phyloP scores from a whole-genome alignment of 2,797 vertebrate species.

The Leuciscus waleckii region DNA sequence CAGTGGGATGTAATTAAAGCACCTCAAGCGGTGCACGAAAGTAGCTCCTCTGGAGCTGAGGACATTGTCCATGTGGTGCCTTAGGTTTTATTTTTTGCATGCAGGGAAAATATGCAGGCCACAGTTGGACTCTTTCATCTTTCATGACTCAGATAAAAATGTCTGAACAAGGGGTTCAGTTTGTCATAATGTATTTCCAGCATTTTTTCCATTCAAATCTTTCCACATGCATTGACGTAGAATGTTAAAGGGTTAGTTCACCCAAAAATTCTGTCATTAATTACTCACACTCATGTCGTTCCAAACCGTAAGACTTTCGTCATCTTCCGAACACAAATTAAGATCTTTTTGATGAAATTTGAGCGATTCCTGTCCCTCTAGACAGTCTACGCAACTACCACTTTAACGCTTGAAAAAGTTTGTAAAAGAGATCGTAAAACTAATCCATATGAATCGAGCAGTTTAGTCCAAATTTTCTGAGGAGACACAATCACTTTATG shows the following conservation, averaged over 20 bases:
- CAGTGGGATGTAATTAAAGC: constrained; percentile 66
- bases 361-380: too few relatives aligned
- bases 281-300: too few relatives aligned
- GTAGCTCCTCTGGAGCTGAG: constrained; percentile 63
- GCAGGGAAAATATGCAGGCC: constrained; percentile 18
- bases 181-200: constrained; percentile 3
- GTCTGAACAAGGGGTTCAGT: not conserved
- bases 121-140: constrained; percentile 17
- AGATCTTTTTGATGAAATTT: too few relatives aligned
- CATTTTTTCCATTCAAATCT: not conserved
- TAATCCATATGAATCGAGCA: too few relatives aligned
- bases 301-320: too few relatives aligned
- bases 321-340: too few relatives aligned
- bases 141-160: not conserved
- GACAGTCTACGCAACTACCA: too few relatives aligned
- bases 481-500: too few relatives aligned
- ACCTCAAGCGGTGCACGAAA: constrained; percentile 59
- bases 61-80: constrained; percentile 59
- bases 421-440: too few relatives aligned
- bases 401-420: too few relatives aligned
- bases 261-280: too few relatives aligned
- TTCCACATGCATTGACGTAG: not conserved
- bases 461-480: too few relatives aligned
- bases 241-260: not conserved
- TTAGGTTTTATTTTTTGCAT: constrained; percentile 63